Base-by-base conservation (phyloP, 2,888 invertebrate species). In the Escarpia spicata region DNA sequence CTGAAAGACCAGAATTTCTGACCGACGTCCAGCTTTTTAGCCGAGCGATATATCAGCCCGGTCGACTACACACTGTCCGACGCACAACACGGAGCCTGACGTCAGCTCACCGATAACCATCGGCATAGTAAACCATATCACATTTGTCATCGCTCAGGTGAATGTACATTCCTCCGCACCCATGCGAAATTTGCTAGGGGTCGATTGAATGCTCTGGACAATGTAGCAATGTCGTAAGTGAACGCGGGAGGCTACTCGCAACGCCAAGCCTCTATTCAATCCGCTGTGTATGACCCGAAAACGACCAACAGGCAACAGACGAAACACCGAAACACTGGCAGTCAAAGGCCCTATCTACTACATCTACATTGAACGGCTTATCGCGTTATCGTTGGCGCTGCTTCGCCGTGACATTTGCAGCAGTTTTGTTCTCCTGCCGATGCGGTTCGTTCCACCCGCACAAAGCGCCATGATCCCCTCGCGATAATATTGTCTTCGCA, bases 301-400 rank as follows among this genome's bases (percentile, higher is more conserved):
- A 10, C 19, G 75, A 6, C 19, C 75, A 26, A 26, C 26, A 26
- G 6, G n/a, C 75, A 75, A 75, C 75, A 26, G 75, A 26, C 19
- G 75, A 26, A 75, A 75, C 75, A 15, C 75, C 26, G 75, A 19
- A 26, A 75, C 75, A 4, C 26, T 75, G 75, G 19, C 75, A 75
- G 75, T n/a, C 2, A 3, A 26, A 52, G 52, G 9, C 52, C 52
- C 52, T 52, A 75, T 75, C 75, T 75, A 75, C 75, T 75, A 75
- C n/a, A 75, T 75, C 75, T 15, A 19, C 75, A 75, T 75, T 75
- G 75, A 75, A 75, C 75, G 75, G 75, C 75, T 75, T 75, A 75
- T 75, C 75, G 75, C 75, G 26, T 75, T 75, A 26, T 26, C 75
- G 75, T n/a, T 75, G 4, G 75, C 75, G 6, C 19, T n/a, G 4